Evolutionary conservation across 2,888 invertebrate genomes (phyloP), one percentile per base, ranked within the genome.

Genomic region (Gonocerus acuteangulatus): DNA sequence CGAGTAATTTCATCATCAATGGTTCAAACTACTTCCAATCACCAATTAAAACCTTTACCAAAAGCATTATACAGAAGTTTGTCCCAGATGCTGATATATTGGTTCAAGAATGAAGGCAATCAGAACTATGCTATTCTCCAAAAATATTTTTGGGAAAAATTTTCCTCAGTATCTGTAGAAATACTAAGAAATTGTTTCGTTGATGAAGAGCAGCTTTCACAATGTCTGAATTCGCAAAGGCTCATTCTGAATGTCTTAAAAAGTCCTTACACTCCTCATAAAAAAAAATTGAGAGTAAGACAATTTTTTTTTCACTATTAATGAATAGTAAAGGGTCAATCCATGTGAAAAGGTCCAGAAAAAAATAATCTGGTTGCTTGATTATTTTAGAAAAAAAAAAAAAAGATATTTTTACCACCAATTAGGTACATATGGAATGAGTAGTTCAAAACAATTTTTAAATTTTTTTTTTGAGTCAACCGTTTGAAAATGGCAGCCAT

Each of bases 211-310:
- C 66, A 62, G 1, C 44, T 63, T 48, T 56, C 59, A 6, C 62
- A 68, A 19, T 58, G 68, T 44, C 66, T 70, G 27, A 66, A 68
- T 48, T 67, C 76, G 52, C 77, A 79, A 65, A 73, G 78, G 60
- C 77, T 80, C 36, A 72, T 83, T 2, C 71, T 79, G 32, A 69
- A 72, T 13, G 72, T 71, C 36, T 68, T 81, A n/a, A 76, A 79
- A 47, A 74, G 73, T 45, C 72, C 73, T 61, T 73, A 36, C 15
- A 21, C 32, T n/a, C 45, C 39, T 9, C 47, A 60, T 13, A 65
- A 62, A 44, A 65, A 65, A 45, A 60, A 48, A 13, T 32, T 63
- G 21, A 65, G 27, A 54, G 63, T 65, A 48, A 62, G 15, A 15
- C 1, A 11, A 23, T 48, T 48, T 48, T 7, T 7, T 27, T 32